Conservation (phyloP, 2,888 invertebrate species). For the Torymus aiolomorphi region DNA sequence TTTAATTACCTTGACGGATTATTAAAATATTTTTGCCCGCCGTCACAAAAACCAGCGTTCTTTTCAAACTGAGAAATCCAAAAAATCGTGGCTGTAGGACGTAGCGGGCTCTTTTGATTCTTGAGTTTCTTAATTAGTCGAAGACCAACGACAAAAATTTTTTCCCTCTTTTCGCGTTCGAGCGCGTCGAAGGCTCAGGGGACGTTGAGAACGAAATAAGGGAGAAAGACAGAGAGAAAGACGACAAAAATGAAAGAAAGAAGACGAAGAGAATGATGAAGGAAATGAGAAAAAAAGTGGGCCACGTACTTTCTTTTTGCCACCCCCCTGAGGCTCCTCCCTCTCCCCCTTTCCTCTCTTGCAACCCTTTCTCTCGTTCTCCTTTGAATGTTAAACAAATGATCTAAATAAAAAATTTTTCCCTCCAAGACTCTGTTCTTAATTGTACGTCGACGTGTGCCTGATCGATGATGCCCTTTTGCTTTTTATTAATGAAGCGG, state of each 20-base stretch:
- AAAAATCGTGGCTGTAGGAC: background rate
- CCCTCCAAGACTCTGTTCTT: background rate
- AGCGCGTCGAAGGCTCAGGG: slow-evolving; percentile 40
- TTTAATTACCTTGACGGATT: too few species aligned
- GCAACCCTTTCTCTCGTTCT: slow-evolving; percentile 32
- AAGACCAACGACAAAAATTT: slow-evolving; percentile 32
- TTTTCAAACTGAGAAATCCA: slow-evolving; percentile 2
- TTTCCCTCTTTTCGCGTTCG: slow-evolving; percentile 28
- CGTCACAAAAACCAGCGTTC: too few species aligned
- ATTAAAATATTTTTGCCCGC: too few species aligned
- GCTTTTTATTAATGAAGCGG: too few species aligned
- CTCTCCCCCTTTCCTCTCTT: slow-evolving; percentile 6
- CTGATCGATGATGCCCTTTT: background rate
- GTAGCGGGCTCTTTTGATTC: slow-evolving; percentile 20
- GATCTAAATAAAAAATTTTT: slow-evolving; percentile 48
- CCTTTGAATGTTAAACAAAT: slow-evolving; percentile 50
- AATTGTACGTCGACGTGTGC: background rate
- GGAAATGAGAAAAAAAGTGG: slow-evolving; percentile 61
- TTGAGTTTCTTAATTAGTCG: slow-evolving; percentile 48
- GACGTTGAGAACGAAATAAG: slow-evolving; percentile 41
- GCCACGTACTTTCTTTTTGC: slow-evolving; percentile 59
- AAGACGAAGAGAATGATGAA: slow-evolving; percentile 40
- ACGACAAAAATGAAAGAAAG: slow-evolving; percentile 29
- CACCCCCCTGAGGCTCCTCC: slow-evolving; percentile 32
- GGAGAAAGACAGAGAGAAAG: slow-evolving; percentile 14